Evolutionary conservation across 2,113 vertebrate genomes (phyloP).

Genomic region (Sylvicapra grimmia): DNA sequence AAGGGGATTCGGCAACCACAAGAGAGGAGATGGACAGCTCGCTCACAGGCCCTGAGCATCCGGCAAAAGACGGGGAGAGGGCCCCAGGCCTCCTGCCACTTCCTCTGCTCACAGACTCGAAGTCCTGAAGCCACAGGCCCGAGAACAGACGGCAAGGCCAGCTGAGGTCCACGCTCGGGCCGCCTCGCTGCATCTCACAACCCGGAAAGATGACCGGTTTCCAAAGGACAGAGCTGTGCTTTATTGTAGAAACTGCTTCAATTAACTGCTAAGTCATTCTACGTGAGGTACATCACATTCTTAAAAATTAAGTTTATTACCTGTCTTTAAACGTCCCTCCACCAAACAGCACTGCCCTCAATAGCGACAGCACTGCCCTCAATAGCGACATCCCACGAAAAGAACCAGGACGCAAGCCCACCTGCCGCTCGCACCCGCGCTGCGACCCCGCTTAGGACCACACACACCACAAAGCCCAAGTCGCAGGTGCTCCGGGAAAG

Average conservation of each 20-base stretch:
- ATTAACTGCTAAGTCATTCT: neutral
- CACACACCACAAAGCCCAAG: neutral
- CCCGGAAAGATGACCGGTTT: neutral
- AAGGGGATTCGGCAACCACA: neutral
- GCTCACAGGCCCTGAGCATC: neutral
- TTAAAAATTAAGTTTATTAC: neutral
- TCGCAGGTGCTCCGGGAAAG: neutral
- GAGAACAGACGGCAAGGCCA: accelerated
- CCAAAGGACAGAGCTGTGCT: neutral
- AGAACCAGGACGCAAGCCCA: accelerated
- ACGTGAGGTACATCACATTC: neutral
- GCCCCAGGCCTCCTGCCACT: accelerated
- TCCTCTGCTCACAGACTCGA: neutral
- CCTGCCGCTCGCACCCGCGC: accelerated
- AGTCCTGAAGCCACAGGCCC: neutral
- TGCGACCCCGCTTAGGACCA: accelerated
- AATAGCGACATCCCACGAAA: accelerated
- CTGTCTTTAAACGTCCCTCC: neutral
- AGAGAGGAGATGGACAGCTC: accelerated
- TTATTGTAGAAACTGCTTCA: neutral
- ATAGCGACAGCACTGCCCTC: neutral
- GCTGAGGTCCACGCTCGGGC: accelerated
- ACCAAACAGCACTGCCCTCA: neutral
- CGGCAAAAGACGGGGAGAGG: neutral
- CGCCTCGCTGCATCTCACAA: accelerated